Evolutionary conservation across 2,113 vertebrate species (phyloP), one percentile per base, ranked within the genome.

Genomic region (Struthidea cinerea): DNA sequence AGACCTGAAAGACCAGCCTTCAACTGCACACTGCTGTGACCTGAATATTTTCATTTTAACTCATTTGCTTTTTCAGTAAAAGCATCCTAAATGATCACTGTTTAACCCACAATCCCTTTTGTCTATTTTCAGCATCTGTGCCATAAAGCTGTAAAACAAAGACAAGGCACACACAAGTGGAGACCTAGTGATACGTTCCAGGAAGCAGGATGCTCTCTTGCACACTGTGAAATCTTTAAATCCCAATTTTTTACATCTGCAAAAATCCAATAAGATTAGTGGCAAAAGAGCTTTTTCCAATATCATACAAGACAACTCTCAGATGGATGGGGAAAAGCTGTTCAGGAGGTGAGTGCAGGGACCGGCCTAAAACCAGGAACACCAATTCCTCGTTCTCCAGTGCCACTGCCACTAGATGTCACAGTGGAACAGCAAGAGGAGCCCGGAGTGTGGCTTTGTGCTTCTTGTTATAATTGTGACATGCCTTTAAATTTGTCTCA

Each of bases 321-420:
- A 16, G 11, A 16, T 10, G 0, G 7, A 24, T 4, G 37, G 27
- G 52, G 47, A n/a, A 60, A 71, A n/a, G 28, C 32, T 23, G 1
- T 47, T 15, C 4, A 8, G 55, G 47, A 55, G 37, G 7, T 1
- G 2, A 59, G n/a, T 46, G 30, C 46, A 56, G 16, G 39, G 35
- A 9, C 2, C 24, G 44, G 61, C 15, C 63, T 33, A 2, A 57
- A 39, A 11, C 1, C 35, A 49, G 20, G 6, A 39, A 2, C 17
- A 1, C 10, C 19, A 37, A 10, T 6, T n/a, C 39, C 9, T 16
- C 2, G 24, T 22, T 47, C 44, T 9, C 17, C 30, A 16, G 88
- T 44, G 18, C 64, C 35, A 53, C 10, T 55, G 65, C 95, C 97
- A 81, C 97, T 96, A 97, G 97, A 89, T 96, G 97, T 92, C 97